Evolutionary conservation across 1,140 invertebrate genomes (phyloP), one percentile per base, ranked within the genome.

Genomic region (Stenopsyche tienmushanensis): DNA sequence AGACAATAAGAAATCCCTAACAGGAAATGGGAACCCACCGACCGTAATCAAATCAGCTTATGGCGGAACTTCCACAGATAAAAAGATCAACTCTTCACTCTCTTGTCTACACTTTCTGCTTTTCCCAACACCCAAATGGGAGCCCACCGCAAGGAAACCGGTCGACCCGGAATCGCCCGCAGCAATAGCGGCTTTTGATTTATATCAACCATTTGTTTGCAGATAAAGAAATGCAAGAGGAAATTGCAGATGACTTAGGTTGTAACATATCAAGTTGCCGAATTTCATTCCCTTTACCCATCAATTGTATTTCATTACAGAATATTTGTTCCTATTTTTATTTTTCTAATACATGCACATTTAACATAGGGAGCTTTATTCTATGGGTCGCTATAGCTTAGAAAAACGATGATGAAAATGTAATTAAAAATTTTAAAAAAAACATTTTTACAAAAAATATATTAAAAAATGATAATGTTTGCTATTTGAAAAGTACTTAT

Each of bases 1-100:
- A 29, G 59, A 50, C 47, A 50, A 62, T 62, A 39, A 50, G 44
- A 62, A 26, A 34, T 52, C 45, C 45, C 45, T 17, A 17, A 18
- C 23, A 26, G 59, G 26, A 26, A 23, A 7, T 23, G 58, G 47
- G 10, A 18, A 52, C 3, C 23, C 42, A 2, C 52, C 20, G 26
- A 17, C 62, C 52, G 25, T 44, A 55, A 64, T 64, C 62, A 54
- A 64, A 55, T 64, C 62, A 55, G 62, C 53, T 55, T 54, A 34
- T 17, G 39, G 25, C 21, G 10, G 59, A 62, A 20, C 18, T 41
- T 21, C n/a, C 62, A 45, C 17, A 42, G 54, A 52, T 59, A 39
- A 59, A 59, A 15, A 47, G 52, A 55, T 55, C 47, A 49, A 49
- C 44, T 47, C 44, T 10, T n/a, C 10, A 18, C 10, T n/a, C 47